phyloP scores from a whole-genome alignment of 2,113 vertebrate genomes.

The Propithecus coquereli region DNA sequence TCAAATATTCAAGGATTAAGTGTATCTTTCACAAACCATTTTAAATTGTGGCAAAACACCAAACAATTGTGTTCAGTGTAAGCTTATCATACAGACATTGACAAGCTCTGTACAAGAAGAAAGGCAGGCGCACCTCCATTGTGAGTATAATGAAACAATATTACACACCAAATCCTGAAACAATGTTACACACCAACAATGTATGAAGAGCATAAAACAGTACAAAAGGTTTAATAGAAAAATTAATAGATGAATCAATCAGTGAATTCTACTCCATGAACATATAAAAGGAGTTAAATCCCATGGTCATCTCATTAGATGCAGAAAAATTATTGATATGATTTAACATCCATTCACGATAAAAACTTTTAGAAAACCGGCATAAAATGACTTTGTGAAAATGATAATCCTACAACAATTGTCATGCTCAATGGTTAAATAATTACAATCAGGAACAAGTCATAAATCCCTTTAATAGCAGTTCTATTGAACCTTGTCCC shows the following conservation, averaged over 20 bases:
- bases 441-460: not conserved
- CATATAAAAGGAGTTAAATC: not conserved
- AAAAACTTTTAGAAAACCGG: not conserved
- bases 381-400: not conserved
- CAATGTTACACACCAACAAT: not conserved
- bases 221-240: not conserved
- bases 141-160: no score
- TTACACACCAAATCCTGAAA: no score
- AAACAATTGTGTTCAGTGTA: not conserved
- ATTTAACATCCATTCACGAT: not conserved
- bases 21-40: not conserved
- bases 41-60: not conserved
- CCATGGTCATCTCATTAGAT: not conserved
- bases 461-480: not conserved
- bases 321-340: not conserved
- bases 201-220: not conserved
- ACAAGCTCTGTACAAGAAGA: rapidly evolving
- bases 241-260: not conserved
- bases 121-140: no score
- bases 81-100: not conserved
- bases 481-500: not conserved
- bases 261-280: not conserved
- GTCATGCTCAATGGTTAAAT: not conserved
- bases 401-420: not conserved
- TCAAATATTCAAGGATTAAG: not conserved